Conservation (phyloP, 2,888 invertebrate genomes). For the Chalcosyrphus nemorum region DNA sequence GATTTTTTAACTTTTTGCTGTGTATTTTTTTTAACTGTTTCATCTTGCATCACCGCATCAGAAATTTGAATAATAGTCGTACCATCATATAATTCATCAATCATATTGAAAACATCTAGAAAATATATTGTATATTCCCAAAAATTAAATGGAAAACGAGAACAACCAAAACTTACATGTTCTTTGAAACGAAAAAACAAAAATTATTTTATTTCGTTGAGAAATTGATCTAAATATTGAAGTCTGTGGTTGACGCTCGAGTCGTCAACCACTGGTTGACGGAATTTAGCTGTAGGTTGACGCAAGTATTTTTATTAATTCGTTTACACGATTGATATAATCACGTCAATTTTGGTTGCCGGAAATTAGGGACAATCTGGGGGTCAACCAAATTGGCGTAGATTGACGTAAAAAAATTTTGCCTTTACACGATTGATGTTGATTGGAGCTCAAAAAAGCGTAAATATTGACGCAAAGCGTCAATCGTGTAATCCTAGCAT, state of each 20-base stretch:
- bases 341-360: not conserved
- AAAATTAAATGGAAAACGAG: not conserved
- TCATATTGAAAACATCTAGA: no score
- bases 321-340: slow-evolving; percentile 3
- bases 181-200: slow-evolving; percentile 4
- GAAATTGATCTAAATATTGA: slow-evolving; percentile 15
- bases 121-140: no score
- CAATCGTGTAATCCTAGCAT: no score
- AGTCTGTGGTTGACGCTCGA: not conserved
- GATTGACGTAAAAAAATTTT: no score
- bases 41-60: not conserved
- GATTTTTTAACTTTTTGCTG: not conserved
- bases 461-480: no score
- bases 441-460: no score
- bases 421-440: no score
- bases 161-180: slow-evolving; percentile 26
- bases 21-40: not conserved
- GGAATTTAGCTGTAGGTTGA: not conserved
- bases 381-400: not conserved
- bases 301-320: not conserved
- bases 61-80: no score
- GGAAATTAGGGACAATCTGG: not conserved
- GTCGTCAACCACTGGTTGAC: no score
- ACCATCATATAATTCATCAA: no score
- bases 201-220: slow-evolving; percentile 1